Evolutionary conservation across 2,113 vertebrate genomes (phyloP).

Genomic region (Hystrix cristata): DNA sequence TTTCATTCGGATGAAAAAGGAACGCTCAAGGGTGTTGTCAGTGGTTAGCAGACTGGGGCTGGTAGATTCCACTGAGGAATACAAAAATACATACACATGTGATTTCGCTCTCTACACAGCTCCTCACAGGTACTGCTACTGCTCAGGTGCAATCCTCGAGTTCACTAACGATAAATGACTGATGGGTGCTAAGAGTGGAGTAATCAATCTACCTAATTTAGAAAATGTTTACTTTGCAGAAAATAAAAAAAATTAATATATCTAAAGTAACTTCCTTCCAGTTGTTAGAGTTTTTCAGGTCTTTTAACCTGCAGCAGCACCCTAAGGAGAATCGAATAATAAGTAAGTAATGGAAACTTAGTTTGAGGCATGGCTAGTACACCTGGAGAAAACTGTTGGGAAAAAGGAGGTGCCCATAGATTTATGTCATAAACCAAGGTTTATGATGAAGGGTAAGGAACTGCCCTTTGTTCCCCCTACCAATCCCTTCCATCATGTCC

Average conservation of each 20-base stretch:
- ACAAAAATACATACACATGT: constrained; percentile 86
- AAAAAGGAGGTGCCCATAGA: background rate
- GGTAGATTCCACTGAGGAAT: constrained; percentile 94
- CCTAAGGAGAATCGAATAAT: background rate
- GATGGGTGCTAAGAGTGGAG: constrained; percentile 87
- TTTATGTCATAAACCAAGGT: background rate
- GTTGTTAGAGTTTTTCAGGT: constrained; percentile 75
- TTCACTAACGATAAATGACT: constrained; percentile 89
- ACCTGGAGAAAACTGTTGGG: background rate
- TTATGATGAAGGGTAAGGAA: background rate
- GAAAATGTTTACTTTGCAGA: constrained; percentile 88
- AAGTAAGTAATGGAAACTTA: background rate
- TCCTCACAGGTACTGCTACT: constrained; percentile 78
- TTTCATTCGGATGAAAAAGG: constrained; percentile 99
- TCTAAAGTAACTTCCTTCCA: constrained; percentile 80
- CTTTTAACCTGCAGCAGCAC: constrained; percentile 76
- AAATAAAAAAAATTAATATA: constrained; percentile 85
- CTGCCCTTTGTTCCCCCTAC: background rate
- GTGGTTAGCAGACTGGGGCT: constrained; percentile 96
- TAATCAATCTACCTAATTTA: constrained; percentile 89
- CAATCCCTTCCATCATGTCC: background rate
- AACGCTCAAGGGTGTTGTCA: constrained; percentile 96
- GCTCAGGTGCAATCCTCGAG: constrained; percentile 88
- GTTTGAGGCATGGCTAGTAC: background rate
- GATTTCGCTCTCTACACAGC: constrained; percentile 84